Percentiles rank a stretch among this genome's conserved stretches.
Conservation (phyloP, 1,140 invertebrate genomes). For the Magallana gigas region DNA sequence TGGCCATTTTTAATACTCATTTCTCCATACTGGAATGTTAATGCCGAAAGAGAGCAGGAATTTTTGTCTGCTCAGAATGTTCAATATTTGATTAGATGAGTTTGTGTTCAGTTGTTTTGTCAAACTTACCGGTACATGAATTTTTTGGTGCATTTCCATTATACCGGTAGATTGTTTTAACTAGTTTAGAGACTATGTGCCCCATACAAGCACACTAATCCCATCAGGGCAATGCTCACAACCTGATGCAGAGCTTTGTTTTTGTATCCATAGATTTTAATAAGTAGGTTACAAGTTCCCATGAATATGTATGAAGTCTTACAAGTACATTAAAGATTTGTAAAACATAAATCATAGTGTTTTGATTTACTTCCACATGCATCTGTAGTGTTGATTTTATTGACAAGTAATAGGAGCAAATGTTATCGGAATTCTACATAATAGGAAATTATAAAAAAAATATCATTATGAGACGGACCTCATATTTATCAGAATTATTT, state of each 20-base stretch:
- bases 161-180: background rate
- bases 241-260: conserved; percentile 9
- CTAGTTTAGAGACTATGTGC: background rate
- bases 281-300: too few relatives aligned
- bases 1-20: background rate
- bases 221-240: background rate
- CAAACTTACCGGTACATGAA: background rate
- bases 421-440: too few relatives aligned
- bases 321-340: too few relatives aligned
- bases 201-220: background rate
- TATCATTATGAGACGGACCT: too few relatives aligned
- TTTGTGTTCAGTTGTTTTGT: conserved; percentile 27
- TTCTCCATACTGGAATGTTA: background rate
- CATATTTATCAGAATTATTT: too few relatives aligned
- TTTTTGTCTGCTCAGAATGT: background rate
- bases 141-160: background rate
- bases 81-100: background rate
- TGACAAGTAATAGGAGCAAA: too few relatives aligned
- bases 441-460: too few relatives aligned
- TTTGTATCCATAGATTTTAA: background rate
- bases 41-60: background rate
- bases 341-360: too few relatives aligned
- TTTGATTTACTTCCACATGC: too few relatives aligned
- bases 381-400: too few relatives aligned
- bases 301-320: too few relatives aligned